Conservation (phyloP, 2,113 vertebrate species). For the Tautogolabrus adspersus region DNA sequence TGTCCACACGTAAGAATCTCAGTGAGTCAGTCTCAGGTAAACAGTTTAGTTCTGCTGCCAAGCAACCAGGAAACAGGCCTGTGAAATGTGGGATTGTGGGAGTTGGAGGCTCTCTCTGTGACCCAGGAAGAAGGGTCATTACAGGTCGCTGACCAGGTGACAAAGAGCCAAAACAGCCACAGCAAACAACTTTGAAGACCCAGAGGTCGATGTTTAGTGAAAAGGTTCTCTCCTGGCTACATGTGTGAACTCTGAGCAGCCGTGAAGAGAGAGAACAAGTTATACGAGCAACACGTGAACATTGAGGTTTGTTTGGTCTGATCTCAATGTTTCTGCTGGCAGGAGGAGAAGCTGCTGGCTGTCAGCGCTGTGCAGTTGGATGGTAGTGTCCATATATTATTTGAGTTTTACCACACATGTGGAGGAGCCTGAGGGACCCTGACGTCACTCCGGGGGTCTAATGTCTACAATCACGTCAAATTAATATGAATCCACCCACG, state of each 20-base stretch:
- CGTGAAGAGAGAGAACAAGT: neutral
- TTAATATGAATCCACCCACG: too few species aligned
- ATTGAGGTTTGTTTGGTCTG: neutral
- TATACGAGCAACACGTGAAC: neutral
- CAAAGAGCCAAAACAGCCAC: too few species aligned
- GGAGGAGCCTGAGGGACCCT: neutral
- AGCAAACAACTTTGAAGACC: too few species aligned
- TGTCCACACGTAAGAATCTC: neutral
- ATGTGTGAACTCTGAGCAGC: neutral
- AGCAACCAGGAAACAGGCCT: neutral
- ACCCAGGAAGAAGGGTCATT: neutral
- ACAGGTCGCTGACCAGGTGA: neutral
- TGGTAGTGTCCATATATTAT: neutral
- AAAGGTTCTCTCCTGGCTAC: neutral
- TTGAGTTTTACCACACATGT: neutral
- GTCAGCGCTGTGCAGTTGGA: neutral
- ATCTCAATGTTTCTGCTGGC: slow-evolving; percentile 9
- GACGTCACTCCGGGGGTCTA: neutral
- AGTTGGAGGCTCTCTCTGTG: slow-evolving; percentile 1
- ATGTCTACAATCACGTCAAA: too few species aligned
- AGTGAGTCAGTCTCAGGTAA: neutral
- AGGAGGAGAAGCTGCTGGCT: neutral
- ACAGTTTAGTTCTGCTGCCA: neutral
- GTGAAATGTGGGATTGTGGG: slow-evolving; percentile 23
- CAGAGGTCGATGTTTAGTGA: too few species aligned